phyloP scores from a whole-genome alignment of 2,113 vertebrate genomes.

The Tychaedon coryphoeus region DNA sequence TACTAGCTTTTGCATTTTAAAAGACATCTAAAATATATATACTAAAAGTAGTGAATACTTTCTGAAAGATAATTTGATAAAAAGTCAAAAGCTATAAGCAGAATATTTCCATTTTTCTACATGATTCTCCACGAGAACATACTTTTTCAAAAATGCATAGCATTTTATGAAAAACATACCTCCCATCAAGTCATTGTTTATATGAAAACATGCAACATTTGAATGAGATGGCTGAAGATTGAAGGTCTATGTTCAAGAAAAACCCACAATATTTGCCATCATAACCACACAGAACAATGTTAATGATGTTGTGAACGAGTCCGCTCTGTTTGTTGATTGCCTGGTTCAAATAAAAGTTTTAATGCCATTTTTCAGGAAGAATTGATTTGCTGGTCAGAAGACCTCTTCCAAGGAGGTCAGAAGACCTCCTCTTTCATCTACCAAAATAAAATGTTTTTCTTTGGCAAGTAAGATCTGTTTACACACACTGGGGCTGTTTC shows the following conservation, averaged over 20 bases:
- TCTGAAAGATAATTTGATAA: neutral
- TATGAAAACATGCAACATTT: neutral
- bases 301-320: neutral
- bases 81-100: neutral
- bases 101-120: neutral
- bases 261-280: neutral
- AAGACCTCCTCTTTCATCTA: neutral
- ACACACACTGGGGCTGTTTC: neutral
- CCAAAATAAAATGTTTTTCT: neutral
- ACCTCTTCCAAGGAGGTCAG: no score
- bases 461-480: neutral
- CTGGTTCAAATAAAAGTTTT: neutral
- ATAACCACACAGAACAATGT: neutral
- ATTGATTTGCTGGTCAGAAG: neutral
- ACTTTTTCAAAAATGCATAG: neutral
- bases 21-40: neutral
- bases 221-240: neutral
- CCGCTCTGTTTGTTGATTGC: neutral
- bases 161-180: neutral
- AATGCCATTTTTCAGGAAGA: neutral
- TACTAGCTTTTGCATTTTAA: neutral
- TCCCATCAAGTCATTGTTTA: neutral
- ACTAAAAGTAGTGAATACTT: neutral
- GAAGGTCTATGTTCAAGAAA: neutral
- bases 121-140: neutral